Base-by-base conservation (phyloP, 2,797 vertebrate species). In the Paedocypris micromegethes region DNA sequence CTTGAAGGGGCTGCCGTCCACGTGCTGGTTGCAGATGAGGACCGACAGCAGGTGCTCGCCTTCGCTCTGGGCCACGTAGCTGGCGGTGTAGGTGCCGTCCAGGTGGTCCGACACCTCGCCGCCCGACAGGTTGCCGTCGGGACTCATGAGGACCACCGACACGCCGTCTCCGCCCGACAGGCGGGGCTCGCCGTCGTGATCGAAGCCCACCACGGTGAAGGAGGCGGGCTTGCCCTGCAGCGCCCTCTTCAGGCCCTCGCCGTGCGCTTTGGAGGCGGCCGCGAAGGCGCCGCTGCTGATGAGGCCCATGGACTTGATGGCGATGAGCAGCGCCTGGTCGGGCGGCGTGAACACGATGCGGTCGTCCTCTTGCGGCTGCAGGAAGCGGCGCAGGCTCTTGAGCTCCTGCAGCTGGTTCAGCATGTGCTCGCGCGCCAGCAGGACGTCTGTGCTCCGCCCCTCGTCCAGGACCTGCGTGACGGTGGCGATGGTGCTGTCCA, bases 231-330 rank as follows among this genome's bases (percentile, higher is more conserved):
- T 97, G 48, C 96, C 94, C 63, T 96, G 93, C 23, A 99, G 89
- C 0, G 93, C 96, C 4, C 88, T 85, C 83, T 96, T 96, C 4
- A 98, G 90, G 49, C 96, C 96, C 9, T 99, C 97, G 0, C 97
- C 97, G 0, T 96, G 91, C 68, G 94, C 95, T 88, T 97, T 98
- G 77, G 95, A 96, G 77, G 96, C 89, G 0, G 94, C 92, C 2
- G 95, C 96, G 2, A 98, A 98, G 40, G 96, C 93, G 43, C 95
- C 95, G 0, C 97, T 98, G 83, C 96, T 97, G 83, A 98, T 95
- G 5, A 97, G 91, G 42, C 97, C 97, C 80, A 99, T 91, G 8
- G 97, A 94, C 82, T 97, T 96, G 80, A 98, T 90, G 84, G 96
- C 95, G 4, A 96, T 91, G 71, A 91, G 91, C 62, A 99, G 74